These are phyloP conservation scores for Dynastes tityus DNA, from an alignment of 2,888 invertebrate genomes.

Conservation along the genomic window DNA sequence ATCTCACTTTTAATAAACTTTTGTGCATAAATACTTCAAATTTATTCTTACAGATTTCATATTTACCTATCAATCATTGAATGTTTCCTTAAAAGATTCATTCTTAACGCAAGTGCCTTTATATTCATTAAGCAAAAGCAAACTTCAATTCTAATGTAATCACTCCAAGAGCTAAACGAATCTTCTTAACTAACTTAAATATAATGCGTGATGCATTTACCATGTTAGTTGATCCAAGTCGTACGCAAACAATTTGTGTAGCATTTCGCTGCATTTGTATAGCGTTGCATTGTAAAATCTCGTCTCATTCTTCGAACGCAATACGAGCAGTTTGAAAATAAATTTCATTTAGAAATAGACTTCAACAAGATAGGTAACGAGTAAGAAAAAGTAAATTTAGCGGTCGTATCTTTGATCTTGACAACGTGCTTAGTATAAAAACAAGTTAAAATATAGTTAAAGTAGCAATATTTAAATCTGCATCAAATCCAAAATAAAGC, in stretches of 20 bases:
- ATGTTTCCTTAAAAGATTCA: too few relatives aligned
- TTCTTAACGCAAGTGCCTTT: too few relatives aligned
- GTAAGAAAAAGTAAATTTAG: not conserved
- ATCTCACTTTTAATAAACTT: too few relatives aligned
- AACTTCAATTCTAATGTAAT: conserved; percentile 23
- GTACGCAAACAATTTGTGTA: conserved; percentile 8
- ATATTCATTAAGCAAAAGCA: conserved; percentile 9
- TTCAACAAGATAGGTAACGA: not conserved
- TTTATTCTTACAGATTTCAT: too few relatives aligned
- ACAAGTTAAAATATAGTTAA: too few relatives aligned
- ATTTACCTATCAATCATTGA: too few relatives aligned
- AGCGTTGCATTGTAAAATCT: too few relatives aligned
- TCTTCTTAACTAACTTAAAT: not conserved
- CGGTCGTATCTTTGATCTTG: not conserved
- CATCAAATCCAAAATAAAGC: too few relatives aligned
- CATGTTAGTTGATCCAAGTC: conserved; percentile 26
- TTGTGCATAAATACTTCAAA: too few relatives aligned
- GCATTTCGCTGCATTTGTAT: not conserved
- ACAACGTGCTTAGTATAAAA: too few relatives aligned
- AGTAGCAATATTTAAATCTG: too few relatives aligned
- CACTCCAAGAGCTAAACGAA: not conserved
- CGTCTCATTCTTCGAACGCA: too few relatives aligned
- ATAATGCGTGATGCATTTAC: conserved; percentile 28
- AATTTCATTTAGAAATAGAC: not conserved
- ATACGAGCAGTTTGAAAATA: not conserved